A percentile compares a stretch with the other conserved stretches of the same genome.
Conservation (phyloP, 2,797 vertebrate species). For the Myripristis jacobus region DNA sequence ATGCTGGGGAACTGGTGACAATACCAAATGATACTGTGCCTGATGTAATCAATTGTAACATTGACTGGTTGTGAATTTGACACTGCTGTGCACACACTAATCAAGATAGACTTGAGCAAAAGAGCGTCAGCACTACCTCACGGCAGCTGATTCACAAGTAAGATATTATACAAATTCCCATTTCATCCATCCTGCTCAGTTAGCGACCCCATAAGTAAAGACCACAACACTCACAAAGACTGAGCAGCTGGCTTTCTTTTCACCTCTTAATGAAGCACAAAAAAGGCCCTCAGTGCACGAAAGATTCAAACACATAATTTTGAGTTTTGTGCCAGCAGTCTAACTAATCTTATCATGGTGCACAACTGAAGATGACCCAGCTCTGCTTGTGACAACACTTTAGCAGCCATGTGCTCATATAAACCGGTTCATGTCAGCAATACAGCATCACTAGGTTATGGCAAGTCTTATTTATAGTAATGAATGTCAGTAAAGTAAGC, state of each 20-base stretch:
- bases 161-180: background rate
- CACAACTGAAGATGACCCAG: slow-evolving; percentile 20
- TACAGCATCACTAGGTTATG: slow-evolving; percentile 63
- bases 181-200: background rate
- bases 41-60: slow-evolving; percentile 8
- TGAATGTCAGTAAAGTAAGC: slow-evolving; percentile 76
- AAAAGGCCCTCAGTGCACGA: background rate
- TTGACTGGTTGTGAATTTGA: background rate
- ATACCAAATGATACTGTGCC: slow-evolving; percentile 29
- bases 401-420: slow-evolving; percentile 32
- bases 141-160: background rate
- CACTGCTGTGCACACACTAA: background rate
- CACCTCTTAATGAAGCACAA: slow-evolving; percentile 5
- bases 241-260: slow-evolving; percentile 8
- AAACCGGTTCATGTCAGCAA: slow-evolving; percentile 56
- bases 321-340: slow-evolving; percentile 7
- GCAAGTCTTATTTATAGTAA: slow-evolving; percentile 80
- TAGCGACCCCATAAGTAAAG: slow-evolving; percentile 13
- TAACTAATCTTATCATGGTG: slow-evolving; percentile 28
- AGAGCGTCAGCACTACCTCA: background rate
- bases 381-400: slow-evolving; percentile 27
- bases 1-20: slow-evolving; percentile 13
- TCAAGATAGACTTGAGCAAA: background rate
- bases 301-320: slow-evolving; percentile 4
- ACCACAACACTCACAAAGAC: slow-evolving; percentile 27